Conservation (phyloP, 2,113 vertebrate genomes). For the Myiozetetes cayanensis region DNA sequence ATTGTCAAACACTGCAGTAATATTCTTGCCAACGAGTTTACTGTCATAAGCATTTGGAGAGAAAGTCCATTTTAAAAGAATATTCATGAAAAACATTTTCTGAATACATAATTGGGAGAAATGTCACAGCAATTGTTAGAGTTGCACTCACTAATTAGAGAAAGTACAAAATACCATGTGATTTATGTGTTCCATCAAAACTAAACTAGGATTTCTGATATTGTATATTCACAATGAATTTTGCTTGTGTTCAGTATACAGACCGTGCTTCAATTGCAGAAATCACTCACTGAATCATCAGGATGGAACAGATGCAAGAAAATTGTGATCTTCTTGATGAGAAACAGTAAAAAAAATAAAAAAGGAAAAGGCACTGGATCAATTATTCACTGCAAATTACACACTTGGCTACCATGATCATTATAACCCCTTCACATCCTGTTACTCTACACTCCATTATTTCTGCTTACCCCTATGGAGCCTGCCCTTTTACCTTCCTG, state of each 20-base stretch:
- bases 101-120: slow-evolving; percentile 39
- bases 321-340: slow-evolving; percentile 34
- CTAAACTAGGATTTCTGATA: slow-evolving; percentile 24
- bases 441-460: slow-evolving; percentile 18
- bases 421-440: slow-evolving; percentile 18
- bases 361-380: not conserved
- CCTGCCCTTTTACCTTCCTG: slow-evolving; percentile 42
- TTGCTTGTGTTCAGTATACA: slow-evolving; percentile 21
- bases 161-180: slow-evolving; percentile 36
- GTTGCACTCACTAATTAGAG: slow-evolving; percentile 43
- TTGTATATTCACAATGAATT: slow-evolving; percentile 20
- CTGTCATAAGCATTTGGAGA: slow-evolving; percentile 15
- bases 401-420: not conserved
- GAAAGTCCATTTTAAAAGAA: slow-evolving; percentile 31
- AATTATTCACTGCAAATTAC: slow-evolving; percentile 52
- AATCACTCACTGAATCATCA: slow-evolving; percentile 50
- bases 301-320: slow-evolving; percentile 41
- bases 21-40: slow-evolving; percentile 13
- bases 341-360: not conserved
- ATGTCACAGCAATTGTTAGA: slow-evolving; percentile 52
- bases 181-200: slow-evolving; percentile 49
- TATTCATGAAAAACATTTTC: slow-evolving; percentile 44
- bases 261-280: slow-evolving; percentile 6
- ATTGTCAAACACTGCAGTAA: not conserved
- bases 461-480: not conserved